These are phyloP conservation scores for Pentalonia nigronervosa DNA, from an alignment of 1,140 invertebrate species.

Conservation along the genomic window DNA sequence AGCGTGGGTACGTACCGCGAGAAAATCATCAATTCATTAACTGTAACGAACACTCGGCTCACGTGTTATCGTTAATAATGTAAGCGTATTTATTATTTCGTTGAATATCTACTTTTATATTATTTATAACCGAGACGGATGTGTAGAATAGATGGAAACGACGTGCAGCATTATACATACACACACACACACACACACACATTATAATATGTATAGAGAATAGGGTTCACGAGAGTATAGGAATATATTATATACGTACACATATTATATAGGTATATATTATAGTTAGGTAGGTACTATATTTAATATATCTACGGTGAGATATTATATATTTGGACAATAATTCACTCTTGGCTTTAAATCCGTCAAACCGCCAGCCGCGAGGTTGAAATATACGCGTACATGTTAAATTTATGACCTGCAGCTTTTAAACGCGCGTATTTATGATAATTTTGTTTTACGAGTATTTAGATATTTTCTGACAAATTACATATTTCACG, in stretches of 20 bases:
- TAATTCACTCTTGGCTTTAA: slow-evolving; percentile 25
- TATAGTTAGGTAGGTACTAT: neutral
- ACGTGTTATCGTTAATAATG: slow-evolving; percentile 19
- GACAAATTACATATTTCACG: slow-evolving; percentile 22
- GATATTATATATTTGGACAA: slow-evolving; percentile 11
- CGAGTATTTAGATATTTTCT: slow-evolving; percentile 33
- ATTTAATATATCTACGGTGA: slow-evolving; percentile 14
- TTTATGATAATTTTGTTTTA: slow-evolving; percentile 43
- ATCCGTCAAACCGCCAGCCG: slow-evolving; percentile 22
- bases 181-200: no score
- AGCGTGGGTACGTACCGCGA: neutral
- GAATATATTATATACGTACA: neutral
- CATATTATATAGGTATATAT: neutral
- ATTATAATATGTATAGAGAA: neutral
- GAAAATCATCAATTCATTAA: slow-evolving; percentile 6
- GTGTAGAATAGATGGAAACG: neutral
- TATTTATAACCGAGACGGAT: neutral
- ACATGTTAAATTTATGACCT: neutral
- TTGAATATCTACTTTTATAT: neutral
- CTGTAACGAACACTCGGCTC: neutral
- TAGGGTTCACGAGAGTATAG: neutral
- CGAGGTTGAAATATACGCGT: slow-evolving; percentile 1
- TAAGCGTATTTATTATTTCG: slow-evolving; percentile 23
- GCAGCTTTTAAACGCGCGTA: slow-evolving; percentile 8
- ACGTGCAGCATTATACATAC: neutral